phyloP scores from a whole-genome alignment of 23 tunicate species.

The Phallusia fumigata region DNA sequence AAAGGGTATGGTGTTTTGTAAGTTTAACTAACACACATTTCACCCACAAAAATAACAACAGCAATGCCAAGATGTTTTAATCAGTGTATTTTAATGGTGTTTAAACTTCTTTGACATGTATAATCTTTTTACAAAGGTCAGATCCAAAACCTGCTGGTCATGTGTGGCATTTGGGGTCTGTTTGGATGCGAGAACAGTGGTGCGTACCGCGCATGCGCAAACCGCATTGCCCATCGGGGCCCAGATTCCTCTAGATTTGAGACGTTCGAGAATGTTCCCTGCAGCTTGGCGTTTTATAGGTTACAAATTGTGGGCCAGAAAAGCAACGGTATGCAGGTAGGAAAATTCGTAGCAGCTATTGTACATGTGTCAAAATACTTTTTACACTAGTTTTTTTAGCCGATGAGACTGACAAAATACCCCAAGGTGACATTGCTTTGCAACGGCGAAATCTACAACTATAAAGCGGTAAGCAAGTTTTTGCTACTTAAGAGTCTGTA shows the following conservation, averaged over 20 bases:
- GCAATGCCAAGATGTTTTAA: too few species aligned
- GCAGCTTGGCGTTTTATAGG: background rate
- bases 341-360: background rate
- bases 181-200: background rate
- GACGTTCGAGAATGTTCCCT: background rate
- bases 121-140: too few species aligned
- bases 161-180: background rate
- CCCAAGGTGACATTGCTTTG: constrained; percentile 47
- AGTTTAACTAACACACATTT: too few species aligned
- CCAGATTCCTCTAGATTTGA: background rate
- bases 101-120: too few species aligned
- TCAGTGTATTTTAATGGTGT: too few species aligned
- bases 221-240: constrained; percentile 4
- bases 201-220: constrained; percentile 3
- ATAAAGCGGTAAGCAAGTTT: constrained; percentile 18
- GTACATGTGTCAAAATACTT: too few species aligned
- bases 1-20: too few species aligned
- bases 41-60: too few species aligned
- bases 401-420: constrained; percentile 45
- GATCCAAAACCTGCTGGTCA: background rate
- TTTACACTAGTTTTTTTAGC: constrained; percentile 14
- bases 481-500: background rate
- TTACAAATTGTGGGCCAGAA: background rate
- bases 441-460: constrained; percentile 65
- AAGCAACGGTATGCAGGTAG: background rate